A percentile compares a stretch with the other conserved stretches of the same genome.
Evolutionary conservation across 2,113 vertebrate species (phyloP).

Genomic region (Cepphus grylle): DNA sequence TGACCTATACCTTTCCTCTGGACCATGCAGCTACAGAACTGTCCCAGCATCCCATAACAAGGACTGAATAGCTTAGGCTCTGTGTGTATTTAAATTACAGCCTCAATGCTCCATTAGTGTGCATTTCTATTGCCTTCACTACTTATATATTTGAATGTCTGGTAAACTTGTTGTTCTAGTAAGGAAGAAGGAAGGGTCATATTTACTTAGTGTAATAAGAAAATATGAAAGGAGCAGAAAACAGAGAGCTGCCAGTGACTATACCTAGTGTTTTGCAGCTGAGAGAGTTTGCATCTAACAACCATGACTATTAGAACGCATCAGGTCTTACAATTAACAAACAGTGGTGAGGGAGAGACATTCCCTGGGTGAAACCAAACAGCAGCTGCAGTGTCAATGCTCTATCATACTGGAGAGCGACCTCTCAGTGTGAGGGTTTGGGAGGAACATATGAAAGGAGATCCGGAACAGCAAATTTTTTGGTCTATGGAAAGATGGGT

Average conservation of each 20-base stretch:
- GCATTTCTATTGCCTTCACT: constrained; percentile 20
- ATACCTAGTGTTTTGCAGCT: neutral
- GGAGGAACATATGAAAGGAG: neutral
- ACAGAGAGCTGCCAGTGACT: constrained; percentile 55
- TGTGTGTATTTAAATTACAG: neutral
- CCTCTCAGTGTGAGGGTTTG: neutral
- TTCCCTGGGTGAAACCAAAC: constrained; percentile 51
- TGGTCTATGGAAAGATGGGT: neutral
- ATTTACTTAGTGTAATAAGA: constrained; percentile 63
- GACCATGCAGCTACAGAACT: neutral
- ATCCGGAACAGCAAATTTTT: neutral
- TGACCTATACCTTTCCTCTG: neutral
- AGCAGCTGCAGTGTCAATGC: constrained; percentile 19
- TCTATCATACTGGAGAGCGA: neutral
- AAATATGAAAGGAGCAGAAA: constrained; percentile 62
- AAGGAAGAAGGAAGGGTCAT: constrained; percentile 31
- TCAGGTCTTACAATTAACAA: constrained; percentile 61
- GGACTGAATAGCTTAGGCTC: neutral
- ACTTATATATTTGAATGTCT: constrained; percentile 56
- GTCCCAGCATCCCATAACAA: neutral
- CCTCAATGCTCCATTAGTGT: neutral
- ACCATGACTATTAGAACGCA: constrained; percentile 49
- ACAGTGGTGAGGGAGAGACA: constrained; percentile 6
- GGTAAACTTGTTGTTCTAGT: constrained; percentile 27
- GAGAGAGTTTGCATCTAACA: constrained; percentile 47